phyloP scores from a whole-genome alignment of 2,888 invertebrate species.

The Caenorhabditis drosophilae region DNA sequence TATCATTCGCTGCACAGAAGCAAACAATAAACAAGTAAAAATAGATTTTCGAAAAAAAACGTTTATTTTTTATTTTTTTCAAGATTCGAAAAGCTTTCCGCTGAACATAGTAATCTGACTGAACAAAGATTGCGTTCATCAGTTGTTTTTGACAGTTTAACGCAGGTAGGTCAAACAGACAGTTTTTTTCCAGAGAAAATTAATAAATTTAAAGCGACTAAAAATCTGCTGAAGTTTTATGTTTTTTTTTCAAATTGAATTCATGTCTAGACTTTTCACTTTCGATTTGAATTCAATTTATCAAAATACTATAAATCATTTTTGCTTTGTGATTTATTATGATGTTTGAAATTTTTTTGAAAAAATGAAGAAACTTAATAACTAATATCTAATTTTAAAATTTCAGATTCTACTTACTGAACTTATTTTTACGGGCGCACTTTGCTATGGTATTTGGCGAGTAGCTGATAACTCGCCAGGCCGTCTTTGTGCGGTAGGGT shows the following conservation, averaged over 20 bases:
- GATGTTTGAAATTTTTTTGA: too few relatives aligned
- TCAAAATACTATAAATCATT: too few relatives aligned
- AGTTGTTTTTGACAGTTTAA: constrained; percentile 65
- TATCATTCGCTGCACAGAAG: constrained; percentile 65
- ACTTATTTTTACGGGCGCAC: constrained; percentile 65
- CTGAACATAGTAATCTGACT: constrained; percentile 58
- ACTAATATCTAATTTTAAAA: too few relatives aligned
- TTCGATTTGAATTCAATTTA: too few relatives aligned
- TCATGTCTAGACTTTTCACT: too few relatives aligned
- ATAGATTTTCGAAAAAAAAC: neutral
- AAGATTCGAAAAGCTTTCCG: constrained; percentile 60
- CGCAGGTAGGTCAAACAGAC: constrained; percentile 44
- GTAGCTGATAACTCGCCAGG: constrained; percentile 64
- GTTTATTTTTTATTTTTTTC: too few relatives aligned
- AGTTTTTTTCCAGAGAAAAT: constrained; percentile 1
- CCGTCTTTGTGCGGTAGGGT: constrained; percentile 57
- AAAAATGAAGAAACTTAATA: too few relatives aligned
- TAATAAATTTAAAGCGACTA: too few relatives aligned
- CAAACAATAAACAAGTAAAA: constrained; percentile 67
- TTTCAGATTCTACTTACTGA: constrained; percentile 63
- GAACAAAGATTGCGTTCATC: constrained; percentile 65
- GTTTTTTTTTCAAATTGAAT: too few relatives aligned
- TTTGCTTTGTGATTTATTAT: too few relatives aligned
- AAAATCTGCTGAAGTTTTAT: too few relatives aligned
- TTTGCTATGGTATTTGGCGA: constrained; percentile 65